Base-by-base conservation (phyloP, 2,888 invertebrate species). In the Zelleria hepariella region DNA sequence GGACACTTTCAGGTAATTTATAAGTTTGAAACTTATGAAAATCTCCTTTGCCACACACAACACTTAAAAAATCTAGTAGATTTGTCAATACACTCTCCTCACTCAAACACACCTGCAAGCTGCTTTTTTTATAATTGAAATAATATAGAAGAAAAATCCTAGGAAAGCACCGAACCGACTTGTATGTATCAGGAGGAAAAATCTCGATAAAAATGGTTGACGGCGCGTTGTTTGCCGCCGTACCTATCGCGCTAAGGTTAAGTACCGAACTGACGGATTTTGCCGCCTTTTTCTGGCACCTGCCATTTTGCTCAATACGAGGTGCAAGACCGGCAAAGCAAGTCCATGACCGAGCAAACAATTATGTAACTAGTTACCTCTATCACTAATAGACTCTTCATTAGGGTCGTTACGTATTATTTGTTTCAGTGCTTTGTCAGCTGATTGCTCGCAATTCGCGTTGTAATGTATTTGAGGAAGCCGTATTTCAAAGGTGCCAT, bases 281-380 rank as follows among this genome's bases (percentile, higher is more conserved):
- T 68, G 66, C 66, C 67, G 67, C 66, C 67, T 67, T 66, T 66
- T 64, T 55, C 64, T 65, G 62, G 59, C 62, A 60, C 57, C 60
- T 58, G 58, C 20, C 18, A 32, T 55, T 55, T 53, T 24, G 25
- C 15, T 24, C 20, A n/a, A 49, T 49, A 49, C 18, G 49, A 49
- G 18, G 20, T 49, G 20, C 49, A 20, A 20, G 20, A 49, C 20
- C 49, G 49, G 20, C n/a, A 20, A 21, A 20, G 20, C n/a, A 20
- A 21, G 20, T 49, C 32, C 32, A 15, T 42, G 32, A 15, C 32
- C 32, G 32, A 42, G 32, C 32, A 42, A 42, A 42, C 32, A 42
- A 42, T 42, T 42, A 42, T 15, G 32, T 42, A 42, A 42, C 32
- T 42, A 42, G n/a, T 4, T 15, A 15, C 32, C 32, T 42, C 32